phyloP scores from a whole-genome alignment of 2,797 vertebrate species.

The Protonibea diacanthus region DNA sequence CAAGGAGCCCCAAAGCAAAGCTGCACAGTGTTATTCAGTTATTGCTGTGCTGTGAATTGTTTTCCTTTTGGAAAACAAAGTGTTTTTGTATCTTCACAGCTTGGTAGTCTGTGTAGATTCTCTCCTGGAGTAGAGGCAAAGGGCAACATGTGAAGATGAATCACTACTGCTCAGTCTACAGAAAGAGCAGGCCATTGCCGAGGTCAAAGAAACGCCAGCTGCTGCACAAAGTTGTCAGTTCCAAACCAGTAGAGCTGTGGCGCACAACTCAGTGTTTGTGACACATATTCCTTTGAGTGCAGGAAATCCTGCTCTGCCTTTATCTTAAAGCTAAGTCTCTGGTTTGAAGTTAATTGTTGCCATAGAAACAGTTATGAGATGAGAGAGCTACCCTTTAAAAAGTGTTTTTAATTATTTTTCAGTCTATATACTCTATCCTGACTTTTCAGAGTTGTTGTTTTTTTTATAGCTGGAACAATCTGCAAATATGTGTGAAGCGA shows the following conservation, averaged over 20 bases:
- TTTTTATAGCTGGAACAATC: background rate
- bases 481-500: background rate
- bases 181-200: slow-evolving; percentile 32
- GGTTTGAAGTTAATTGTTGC: slow-evolving; percentile 40
- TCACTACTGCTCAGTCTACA: slow-evolving; percentile 50
- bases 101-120: slow-evolving; percentile 35
- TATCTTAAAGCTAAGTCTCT: slow-evolving; percentile 19
- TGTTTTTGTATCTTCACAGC: slow-evolving; percentile 49
- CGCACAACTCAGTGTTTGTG: slow-evolving; percentile 39
- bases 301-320: slow-evolving; percentile 13
- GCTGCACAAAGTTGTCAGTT: slow-evolving; percentile 61
- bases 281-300: slow-evolving; percentile 41
- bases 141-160: slow-evolving; percentile 73
- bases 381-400: slow-evolving; percentile 7
- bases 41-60: slow-evolving; percentile 32
- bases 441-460: background rate
- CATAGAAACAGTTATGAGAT: slow-evolving; percentile 49
- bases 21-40: background rate
- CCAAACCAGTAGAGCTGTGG: slow-evolving; percentile 45
- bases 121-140: slow-evolving; percentile 60
- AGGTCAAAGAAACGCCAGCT: slow-evolving; percentile 65
- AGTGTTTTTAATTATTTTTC: slow-evolving; percentile 13
- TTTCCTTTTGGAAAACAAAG: slow-evolving; percentile 53
- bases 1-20: slow-evolving; percentile 23
- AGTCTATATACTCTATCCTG: background rate